Evolutionary conservation across 2,888 invertebrate species (phyloP).

Genomic region (Lasioglossum marginatum): DNA sequence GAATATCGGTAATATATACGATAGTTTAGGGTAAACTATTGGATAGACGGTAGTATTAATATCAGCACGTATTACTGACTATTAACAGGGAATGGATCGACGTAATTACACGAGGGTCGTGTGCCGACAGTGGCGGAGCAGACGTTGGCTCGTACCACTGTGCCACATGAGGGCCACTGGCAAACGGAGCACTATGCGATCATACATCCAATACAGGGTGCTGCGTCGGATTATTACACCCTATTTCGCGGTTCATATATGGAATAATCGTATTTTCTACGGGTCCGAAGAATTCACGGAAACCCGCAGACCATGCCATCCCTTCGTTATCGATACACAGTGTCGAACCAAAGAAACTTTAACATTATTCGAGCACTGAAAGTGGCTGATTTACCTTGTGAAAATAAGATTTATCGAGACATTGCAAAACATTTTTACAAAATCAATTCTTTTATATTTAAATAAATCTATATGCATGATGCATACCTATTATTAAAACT

Average conservation of each 20-base stretch:
- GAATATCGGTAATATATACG: constrained; percentile 41
- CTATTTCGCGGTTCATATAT: constrained; percentile 38
- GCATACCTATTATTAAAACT: not conserved
- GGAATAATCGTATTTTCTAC: constrained; percentile 41
- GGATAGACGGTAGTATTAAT: constrained; percentile 61
- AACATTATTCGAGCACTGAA: not conserved
- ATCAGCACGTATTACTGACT: constrained; percentile 71
- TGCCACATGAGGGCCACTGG: constrained; percentile 54
- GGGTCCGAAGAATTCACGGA: not conserved
- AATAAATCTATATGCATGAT: too few relatives aligned
- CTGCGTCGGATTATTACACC: constrained; percentile 59
- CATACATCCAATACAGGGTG: constrained; percentile 55
- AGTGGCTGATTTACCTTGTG: not conserved
- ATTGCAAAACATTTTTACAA: too few relatives aligned
- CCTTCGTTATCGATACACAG: not conserved
- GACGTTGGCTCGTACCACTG: constrained; percentile 68
- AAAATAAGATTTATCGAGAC: not conserved
- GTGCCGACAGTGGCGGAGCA: constrained; percentile 57
- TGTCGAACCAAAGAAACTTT: not conserved
- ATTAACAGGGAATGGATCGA: constrained; percentile 71
- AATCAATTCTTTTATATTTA: not conserved
- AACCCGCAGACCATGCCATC: not conserved
- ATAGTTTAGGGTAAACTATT: constrained; percentile 61
- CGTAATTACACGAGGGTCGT: constrained; percentile 67
- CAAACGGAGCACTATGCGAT: constrained; percentile 57